Conservation (phyloP, 2,888 invertebrate species). For the Ochlodes sylvanus region DNA sequence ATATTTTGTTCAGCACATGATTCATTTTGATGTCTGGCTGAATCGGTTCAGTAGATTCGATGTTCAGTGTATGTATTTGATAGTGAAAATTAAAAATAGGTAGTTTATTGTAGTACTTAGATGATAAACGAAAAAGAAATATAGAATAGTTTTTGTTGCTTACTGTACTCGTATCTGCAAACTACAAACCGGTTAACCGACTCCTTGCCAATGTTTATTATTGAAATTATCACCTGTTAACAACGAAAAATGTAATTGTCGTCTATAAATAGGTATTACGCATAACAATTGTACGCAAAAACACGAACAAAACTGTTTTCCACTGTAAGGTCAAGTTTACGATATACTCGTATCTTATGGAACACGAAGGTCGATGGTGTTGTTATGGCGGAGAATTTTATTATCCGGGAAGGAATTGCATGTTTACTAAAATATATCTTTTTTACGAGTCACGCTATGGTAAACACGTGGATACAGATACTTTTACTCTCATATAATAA, state of each 20-base stretch:
- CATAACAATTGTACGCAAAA: not conserved
- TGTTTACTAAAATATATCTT: constrained; percentile 6
- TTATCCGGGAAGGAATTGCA: constrained; percentile 10
- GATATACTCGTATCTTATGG: constrained; percentile 16
- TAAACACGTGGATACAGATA: constrained; percentile 11
- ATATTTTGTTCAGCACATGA: not conserved
- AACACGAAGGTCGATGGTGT: constrained; percentile 5
- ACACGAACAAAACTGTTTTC: not conserved
- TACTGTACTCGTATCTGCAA: too few relatives aligned
- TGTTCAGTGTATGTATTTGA: too few relatives aligned
- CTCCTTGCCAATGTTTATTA: too few relatives aligned
- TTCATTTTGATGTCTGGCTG: too few relatives aligned
- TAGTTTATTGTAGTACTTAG: too few relatives aligned
- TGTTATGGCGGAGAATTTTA: constrained; percentile 21
- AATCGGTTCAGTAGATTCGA: too few relatives aligned
- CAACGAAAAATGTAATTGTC: not conserved
- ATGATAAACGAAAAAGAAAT: too few relatives aligned
- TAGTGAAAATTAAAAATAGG: too few relatives aligned
- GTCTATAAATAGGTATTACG: not conserved
- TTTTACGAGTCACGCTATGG: constrained; percentile 21
- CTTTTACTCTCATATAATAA: not conserved
- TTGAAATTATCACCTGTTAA: too few relatives aligned
- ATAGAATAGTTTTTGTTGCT: too few relatives aligned
- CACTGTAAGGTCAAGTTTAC: constrained; percentile 21
- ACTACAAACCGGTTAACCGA: too few relatives aligned